Conservation (phyloP, 2,113 vertebrate species). For the Salvelinus sp. region DNA sequence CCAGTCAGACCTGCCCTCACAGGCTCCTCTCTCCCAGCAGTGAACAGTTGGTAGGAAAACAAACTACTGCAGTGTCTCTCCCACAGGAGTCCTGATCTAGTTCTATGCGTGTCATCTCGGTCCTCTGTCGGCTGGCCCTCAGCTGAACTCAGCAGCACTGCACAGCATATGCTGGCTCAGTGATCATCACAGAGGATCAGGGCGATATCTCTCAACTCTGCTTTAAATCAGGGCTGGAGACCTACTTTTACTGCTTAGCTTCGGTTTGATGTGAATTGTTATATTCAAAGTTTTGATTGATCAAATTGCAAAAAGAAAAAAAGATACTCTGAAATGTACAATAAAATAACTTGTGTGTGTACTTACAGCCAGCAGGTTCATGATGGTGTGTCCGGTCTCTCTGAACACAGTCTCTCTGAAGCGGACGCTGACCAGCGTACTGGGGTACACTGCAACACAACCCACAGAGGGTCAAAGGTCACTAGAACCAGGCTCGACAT, state of each 20-base stretch:
- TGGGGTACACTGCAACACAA: constrained; percentile 81
- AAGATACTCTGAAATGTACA: too few species aligned
- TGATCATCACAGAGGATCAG: too few species aligned
- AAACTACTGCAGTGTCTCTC: not conserved
- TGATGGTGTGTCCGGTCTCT: constrained; percentile 91
- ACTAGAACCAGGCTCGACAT: not conserved
- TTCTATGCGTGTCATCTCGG: not conserved
- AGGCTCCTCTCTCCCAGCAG: not conserved
- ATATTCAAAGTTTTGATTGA: too few species aligned
- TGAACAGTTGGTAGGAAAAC: not conserved
- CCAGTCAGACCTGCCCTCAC: not conserved
- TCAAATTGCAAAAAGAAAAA: too few species aligned
- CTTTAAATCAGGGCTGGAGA: too few species aligned
- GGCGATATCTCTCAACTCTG: too few species aligned
- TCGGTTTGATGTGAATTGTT: too few species aligned
- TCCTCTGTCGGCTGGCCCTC: not conserved
- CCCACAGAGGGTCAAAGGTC: not conserved
- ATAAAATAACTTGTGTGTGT: not conserved
- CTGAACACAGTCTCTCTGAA: constrained; percentile 85
- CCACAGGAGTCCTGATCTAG: not conserved
- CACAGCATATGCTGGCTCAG: not conserved
- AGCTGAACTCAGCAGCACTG: not conserved
- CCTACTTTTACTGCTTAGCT: too few species aligned
- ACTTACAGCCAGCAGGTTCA: constrained; percentile 94
- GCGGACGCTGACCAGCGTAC: constrained; percentile 80